Percentiles rank a stretch among this genome's conserved stretches.
These are phyloP conservation scores for Oryzias dopingdopingensis DNA, from an alignment of 2,797 vertebrate species.

Conservation along the genomic window DNA sequence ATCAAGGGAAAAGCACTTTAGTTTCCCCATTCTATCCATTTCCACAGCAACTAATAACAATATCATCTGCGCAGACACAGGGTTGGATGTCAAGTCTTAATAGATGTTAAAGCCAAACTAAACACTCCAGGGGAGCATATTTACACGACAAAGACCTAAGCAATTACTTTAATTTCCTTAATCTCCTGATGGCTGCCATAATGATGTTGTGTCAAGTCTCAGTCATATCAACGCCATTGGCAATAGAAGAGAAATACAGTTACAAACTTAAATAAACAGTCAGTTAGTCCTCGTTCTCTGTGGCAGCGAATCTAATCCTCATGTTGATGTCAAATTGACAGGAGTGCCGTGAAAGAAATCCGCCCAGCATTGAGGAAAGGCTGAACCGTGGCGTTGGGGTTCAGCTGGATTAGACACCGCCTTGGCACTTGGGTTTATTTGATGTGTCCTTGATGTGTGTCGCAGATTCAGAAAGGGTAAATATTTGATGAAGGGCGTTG, in stretches of 20 bases:
- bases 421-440: conserved; percentile 58
- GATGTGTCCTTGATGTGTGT: conserved; percentile 50
- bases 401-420: conserved; percentile 62
- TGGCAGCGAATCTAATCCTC: conserved; percentile 51
- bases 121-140: conserved; percentile 46
- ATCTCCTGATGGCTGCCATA: conserved; percentile 61
- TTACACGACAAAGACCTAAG: conserved; percentile 62
- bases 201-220: conserved; percentile 49
- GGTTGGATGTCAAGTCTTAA: conserved; percentile 43
- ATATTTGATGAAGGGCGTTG: conserved; percentile 72
- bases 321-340: conserved; percentile 66
- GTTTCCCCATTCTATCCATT: conserved; percentile 15
- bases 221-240: conserved; percentile 48
- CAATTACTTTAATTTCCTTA: conserved; percentile 71
- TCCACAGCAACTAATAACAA: conserved; percentile 33
- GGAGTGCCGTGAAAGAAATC: conserved; percentile 44
- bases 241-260: conserved; percentile 28
- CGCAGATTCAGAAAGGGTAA: conserved; percentile 62
- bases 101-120: conserved; percentile 41
- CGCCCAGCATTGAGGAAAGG: conserved; percentile 15
- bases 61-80: conserved; percentile 18
- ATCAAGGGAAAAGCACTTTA: conserved; percentile 3
- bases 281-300: conserved; percentile 34
- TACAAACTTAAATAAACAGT: conserved; percentile 65
- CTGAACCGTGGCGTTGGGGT: conserved; percentile 45